A percentile compares a stretch with the other conserved stretches of the same genome.
These are phyloP conservation scores for Upupa epops DNA, from an alignment of 2,113 vertebrate species.

Conservation along the genomic window DNA sequence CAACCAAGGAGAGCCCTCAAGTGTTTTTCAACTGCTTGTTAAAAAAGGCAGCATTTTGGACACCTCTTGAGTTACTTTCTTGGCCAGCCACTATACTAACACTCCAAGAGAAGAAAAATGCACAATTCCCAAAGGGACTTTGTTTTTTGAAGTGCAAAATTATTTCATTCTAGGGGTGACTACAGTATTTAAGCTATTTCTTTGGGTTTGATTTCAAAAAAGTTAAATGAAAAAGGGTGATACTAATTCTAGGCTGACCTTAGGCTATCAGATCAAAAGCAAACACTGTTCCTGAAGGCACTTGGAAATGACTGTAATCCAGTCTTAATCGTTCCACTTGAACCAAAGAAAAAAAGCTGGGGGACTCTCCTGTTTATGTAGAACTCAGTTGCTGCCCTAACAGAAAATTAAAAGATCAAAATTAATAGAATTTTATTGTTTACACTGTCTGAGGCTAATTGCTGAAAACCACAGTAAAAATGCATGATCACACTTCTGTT, in stretches of 20 bases:
- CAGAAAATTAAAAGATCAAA: background rate
- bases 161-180: slow-evolving; percentile 2
- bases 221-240: background rate
- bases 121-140: background rate
- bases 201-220: background rate
- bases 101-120: background rate
- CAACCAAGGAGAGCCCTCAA: background rate
- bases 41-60: slow-evolving; percentile 27
- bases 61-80: background rate
- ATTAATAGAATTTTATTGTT: background rate
- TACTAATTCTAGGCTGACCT: background rate
- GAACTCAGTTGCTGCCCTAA: background rate
- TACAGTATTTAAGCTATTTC: background rate
- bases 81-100: background rate
- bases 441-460: background rate
- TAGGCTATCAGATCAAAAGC: slow-evolving; percentile 14
- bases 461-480: background rate
- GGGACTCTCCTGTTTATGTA: background rate
- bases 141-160: slow-evolving; percentile 29
- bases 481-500: background rate
- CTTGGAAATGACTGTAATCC: background rate
- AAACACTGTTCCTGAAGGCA: background rate
- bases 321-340: background rate
- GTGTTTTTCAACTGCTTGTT: background rate
- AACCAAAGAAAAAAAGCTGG: background rate